Conservation (phyloP, 2,797 vertebrate genomes). For the Protonibea diacanthus region DNA sequence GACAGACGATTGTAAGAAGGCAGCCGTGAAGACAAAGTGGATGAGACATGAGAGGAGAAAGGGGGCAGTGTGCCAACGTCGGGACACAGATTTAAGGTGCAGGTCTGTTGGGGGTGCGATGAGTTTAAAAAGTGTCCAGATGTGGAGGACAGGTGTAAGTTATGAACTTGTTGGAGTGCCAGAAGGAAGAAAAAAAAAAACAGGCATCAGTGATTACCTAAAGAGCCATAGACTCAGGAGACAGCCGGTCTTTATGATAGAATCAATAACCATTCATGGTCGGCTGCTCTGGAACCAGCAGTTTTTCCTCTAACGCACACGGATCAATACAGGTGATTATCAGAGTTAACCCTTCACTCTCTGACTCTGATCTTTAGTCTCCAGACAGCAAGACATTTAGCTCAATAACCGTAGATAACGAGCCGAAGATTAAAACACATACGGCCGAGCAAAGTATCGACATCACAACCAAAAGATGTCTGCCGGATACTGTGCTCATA, state of each 20-base stretch:
- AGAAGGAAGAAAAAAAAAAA: constrained; percentile 4
- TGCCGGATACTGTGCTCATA: constrained; percentile 19
- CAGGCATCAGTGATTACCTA: constrained; percentile 74
- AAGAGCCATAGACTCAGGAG: constrained; percentile 71
- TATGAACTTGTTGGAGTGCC: constrained; percentile 54
- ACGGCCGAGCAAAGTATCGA: constrained; percentile 1
- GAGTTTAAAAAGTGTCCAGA: constrained; percentile 20
- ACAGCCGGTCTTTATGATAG: constrained; percentile 76
- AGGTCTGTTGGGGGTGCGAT: background rate
- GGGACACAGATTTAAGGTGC: constrained; percentile 4
- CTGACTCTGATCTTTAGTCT: constrained; percentile 63
- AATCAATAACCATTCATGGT: constrained; percentile 81
- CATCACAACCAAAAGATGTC: constrained; percentile 10
- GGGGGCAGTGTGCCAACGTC: background rate
- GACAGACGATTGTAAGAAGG: constrained; percentile 38
- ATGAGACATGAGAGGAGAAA: constrained; percentile 19
- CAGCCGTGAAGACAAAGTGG: constrained; percentile 8
- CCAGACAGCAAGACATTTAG: constrained; percentile 48
- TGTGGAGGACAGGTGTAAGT: constrained; percentile 52
- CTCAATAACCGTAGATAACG: constrained; percentile 56
- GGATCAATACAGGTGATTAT: constrained; percentile 83
- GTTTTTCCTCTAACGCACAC: constrained; percentile 68
- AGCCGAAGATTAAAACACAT: constrained; percentile 58
- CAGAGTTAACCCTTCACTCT: constrained; percentile 72
- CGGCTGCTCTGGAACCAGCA: constrained; percentile 71